Conservation (phyloP, 2,113 vertebrate species). For the Toxotes chatareus region DNA sequence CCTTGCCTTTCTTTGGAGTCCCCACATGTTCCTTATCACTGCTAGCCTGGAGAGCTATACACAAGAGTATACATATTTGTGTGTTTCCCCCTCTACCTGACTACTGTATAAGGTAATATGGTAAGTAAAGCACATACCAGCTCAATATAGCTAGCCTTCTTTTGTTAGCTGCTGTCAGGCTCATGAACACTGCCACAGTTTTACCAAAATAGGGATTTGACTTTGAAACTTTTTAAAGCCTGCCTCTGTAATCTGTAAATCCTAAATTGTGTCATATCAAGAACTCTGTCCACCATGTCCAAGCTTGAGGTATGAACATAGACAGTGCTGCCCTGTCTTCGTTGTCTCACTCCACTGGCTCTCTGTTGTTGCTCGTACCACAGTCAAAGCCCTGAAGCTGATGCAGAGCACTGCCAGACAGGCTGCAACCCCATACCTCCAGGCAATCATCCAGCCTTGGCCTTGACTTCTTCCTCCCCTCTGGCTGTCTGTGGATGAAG, state of each 20-base stretch:
- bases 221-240: too few relatives aligned
- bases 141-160: not conserved
- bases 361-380: slow-evolving; percentile 17
- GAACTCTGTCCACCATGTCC: not conserved
- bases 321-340: not conserved
- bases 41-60: not conserved
- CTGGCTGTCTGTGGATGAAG: slow-evolving; percentile 14
- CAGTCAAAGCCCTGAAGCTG: slow-evolving; percentile 6
- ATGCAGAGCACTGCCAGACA: slow-evolving; percentile 9
- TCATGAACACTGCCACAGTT: too few relatives aligned
- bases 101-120: not conserved
- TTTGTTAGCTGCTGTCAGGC: not conserved
- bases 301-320: not conserved
- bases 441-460: slow-evolving; percentile 20
- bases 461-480: slow-evolving; percentile 25
- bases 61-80: too few relatives aligned
- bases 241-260: not conserved
- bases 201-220: too few relatives aligned
- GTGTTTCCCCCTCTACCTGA: not conserved
- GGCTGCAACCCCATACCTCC: slow-evolving; percentile 24
- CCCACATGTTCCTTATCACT: not conserved
- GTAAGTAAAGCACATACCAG: too few relatives aligned
- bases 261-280: not conserved
- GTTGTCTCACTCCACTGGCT: not conserved
- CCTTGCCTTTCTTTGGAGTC: not conserved